phyloP scores from a whole-genome alignment of 2,113 vertebrate species.

The Larimichthys polyactis region DNA sequence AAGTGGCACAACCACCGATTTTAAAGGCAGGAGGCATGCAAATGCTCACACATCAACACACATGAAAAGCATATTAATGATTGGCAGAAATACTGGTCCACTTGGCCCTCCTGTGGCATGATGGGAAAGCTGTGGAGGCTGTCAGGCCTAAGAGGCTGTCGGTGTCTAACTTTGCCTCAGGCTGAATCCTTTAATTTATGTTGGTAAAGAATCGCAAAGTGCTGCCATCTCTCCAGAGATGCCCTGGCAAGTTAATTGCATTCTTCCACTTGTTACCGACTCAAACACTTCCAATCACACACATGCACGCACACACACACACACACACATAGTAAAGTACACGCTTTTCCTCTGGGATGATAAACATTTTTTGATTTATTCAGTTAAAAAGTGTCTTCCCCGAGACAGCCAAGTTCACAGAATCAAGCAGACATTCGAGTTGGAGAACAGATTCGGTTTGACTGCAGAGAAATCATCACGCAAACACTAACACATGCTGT shows the following conservation, averaged over 20 bases:
- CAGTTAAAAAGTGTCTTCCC: conserved; percentile 63
- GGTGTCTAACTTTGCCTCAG: conserved; percentile 72
- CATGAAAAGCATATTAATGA: conserved; percentile 52
- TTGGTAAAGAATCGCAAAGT: conserved; percentile 75
- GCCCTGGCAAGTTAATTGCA: conserved; percentile 79
- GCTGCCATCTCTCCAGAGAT: conserved; percentile 76
- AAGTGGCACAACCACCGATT: not conserved
- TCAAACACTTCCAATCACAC: conserved; percentile 46
- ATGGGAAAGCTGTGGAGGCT: conserved; percentile 59
- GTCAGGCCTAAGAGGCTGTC: conserved; percentile 69
- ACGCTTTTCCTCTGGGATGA: conserved; percentile 63
- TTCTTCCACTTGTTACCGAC: conserved; percentile 78
- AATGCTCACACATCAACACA: conserved; percentile 35
- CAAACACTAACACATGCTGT: conserved; percentile 19
- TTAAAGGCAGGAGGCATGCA: conserved; percentile 21
- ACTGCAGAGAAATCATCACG: conserved; percentile 52
- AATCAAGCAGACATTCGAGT: conserved; percentile 48
- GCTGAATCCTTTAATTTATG: conserved; percentile 77
- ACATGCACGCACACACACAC: not conserved
- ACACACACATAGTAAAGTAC: conserved; percentile 16
- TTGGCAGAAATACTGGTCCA: conserved; percentile 68
- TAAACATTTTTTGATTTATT: conserved; percentile 71
- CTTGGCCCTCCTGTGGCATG: conserved; percentile 62
- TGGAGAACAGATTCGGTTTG: conserved; percentile 54
- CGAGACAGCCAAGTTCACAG: conserved; percentile 51